Evolutionary conservation across 23 tunicate genomes (phyloP), one percentile per base, ranked within the genome.

Genomic region (Trididemnum nubilum): DNA sequence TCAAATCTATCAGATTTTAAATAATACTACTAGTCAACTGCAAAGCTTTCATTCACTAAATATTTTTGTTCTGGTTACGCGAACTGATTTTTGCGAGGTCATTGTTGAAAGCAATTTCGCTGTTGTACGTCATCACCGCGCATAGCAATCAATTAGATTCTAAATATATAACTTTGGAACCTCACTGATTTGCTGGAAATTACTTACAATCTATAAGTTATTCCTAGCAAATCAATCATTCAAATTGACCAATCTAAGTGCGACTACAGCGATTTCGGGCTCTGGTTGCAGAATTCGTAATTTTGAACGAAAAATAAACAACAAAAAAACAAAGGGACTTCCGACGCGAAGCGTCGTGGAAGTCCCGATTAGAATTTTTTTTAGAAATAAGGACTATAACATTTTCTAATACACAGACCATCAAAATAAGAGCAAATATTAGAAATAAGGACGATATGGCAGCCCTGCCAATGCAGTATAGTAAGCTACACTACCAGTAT

Each of bases 31-130:
- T 61, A 61, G 67, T 61, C 67, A 61, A 61, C 67, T 12, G 26
- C 67, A 61, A 61, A 61, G 67, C n/a, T 61, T 26, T 61, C 67
- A 61, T 61, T 61, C 67, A 61, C 67, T 61, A 61, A 23, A 26
- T n/a, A n/a, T 61, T 61, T 24, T 5, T 3, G n/a, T 61, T 61
- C 67, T 24, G n/a, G 67, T 61, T 24, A 24, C 26, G n/a, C 26
- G 67, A 24, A 61, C 67, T 61, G 67, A 61, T 61, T n/a, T 12
- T 61, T 61, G 67, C 26, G 5, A 26, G 26, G 67, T 61, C 67
- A n/a, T 61, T 61, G 29, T 21, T 3, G 67, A 61, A 61, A 15
- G 18, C n/a, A 61, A 61, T 61, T 61, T 61, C n/a, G 25, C 67
- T 61, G 67, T 24, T 61, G 67, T 61, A 12, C 67, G 26, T 61